These are phyloP conservation scores for Argya squamiceps DNA, from an alignment of 2,797 vertebrate genomes.

Conservation along the genomic window DNA sequence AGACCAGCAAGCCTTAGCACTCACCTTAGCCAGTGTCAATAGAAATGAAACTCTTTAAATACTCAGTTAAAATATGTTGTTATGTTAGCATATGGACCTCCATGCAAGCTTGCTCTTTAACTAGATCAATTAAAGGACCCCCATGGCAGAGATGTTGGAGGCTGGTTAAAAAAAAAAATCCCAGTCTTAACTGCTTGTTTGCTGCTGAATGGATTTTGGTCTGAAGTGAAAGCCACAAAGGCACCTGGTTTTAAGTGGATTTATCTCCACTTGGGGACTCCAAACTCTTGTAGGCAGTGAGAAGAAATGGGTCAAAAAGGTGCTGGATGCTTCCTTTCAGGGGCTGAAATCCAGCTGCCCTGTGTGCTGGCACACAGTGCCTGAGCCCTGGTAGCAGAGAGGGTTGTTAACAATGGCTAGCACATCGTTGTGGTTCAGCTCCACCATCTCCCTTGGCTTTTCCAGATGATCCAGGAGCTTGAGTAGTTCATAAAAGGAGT, in stretches of 20 bases:
- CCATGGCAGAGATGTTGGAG: background rate
- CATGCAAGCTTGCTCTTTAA: constrained; percentile 29
- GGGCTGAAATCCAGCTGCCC: background rate
- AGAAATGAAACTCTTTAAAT: constrained; percentile 41
- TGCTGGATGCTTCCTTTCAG: background rate
- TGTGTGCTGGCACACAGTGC: background rate
- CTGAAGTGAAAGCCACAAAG: background rate
- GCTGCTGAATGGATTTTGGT: background rate
- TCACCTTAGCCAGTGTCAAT: constrained; percentile 45
- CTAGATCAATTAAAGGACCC: background rate
- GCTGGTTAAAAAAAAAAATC: background rate
- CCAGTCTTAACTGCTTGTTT: background rate
- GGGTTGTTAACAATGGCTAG: background rate
- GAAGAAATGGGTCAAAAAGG: background rate
- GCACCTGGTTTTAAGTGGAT: background rate
- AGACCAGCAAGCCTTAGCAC: background rate
- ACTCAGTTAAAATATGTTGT: constrained; percentile 51
- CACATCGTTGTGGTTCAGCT: background rate
- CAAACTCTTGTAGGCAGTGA: background rate
- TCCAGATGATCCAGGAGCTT: constrained; percentile 11
- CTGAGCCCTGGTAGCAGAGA: background rate
- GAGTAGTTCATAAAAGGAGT: constrained; percentile 53
- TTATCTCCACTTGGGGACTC: background rate
- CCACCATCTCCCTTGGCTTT: background rate
- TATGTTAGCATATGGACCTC: constrained; percentile 64